Evolutionary conservation across 2,113 vertebrate species (phyloP).

Genomic region (Zosterops japonicus): DNA sequence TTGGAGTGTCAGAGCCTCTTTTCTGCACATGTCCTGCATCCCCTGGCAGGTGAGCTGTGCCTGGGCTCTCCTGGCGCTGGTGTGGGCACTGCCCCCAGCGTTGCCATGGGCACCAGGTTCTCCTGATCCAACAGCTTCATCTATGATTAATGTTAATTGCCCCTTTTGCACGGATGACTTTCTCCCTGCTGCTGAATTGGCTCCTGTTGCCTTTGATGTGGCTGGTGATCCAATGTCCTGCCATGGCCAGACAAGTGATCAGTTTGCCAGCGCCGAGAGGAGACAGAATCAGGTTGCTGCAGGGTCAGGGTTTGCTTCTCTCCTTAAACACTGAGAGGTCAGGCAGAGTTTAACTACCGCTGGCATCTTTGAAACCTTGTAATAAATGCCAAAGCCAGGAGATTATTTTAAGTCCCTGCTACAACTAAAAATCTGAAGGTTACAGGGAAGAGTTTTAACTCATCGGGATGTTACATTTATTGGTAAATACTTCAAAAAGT

Average conservation of each 20-base stretch:
- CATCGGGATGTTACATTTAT: neutral
- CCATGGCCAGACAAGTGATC: slow-evolving; percentile 70
- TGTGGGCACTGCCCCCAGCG: slow-evolving; percentile 1
- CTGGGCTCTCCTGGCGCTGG: neutral
- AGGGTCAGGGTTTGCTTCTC: slow-evolving; percentile 69
- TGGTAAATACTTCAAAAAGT: neutral
- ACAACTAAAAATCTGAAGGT: neutral
- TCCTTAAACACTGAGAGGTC: slow-evolving; percentile 64
- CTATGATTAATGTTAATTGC: slow-evolving; percentile 78
- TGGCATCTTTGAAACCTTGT: slow-evolving; percentile 62
- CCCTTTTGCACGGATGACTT: slow-evolving; percentile 70
- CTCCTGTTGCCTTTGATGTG: slow-evolving; percentile 75
- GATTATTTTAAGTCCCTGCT: slow-evolving; percentile 46
- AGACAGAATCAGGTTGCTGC: slow-evolving; percentile 69
- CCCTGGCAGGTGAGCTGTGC: neutral
- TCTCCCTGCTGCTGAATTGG: slow-evolving; percentile 59
- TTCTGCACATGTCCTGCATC: accelerated
- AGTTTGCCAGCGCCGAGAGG: slow-evolving; percentile 58
- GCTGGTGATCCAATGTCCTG: slow-evolving; percentile 66
- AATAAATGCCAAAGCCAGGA: slow-evolving; percentile 66
- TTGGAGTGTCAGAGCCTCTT: neutral
- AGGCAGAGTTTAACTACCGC: slow-evolving; percentile 75
- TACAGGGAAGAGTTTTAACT: neutral
- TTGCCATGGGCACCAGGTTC: slow-evolving; percentile 49
- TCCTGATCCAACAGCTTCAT: slow-evolving; percentile 63